phyloP scores from a whole-genome alignment of 2,113 vertebrate species.

The Erythrocebus patas region DNA sequence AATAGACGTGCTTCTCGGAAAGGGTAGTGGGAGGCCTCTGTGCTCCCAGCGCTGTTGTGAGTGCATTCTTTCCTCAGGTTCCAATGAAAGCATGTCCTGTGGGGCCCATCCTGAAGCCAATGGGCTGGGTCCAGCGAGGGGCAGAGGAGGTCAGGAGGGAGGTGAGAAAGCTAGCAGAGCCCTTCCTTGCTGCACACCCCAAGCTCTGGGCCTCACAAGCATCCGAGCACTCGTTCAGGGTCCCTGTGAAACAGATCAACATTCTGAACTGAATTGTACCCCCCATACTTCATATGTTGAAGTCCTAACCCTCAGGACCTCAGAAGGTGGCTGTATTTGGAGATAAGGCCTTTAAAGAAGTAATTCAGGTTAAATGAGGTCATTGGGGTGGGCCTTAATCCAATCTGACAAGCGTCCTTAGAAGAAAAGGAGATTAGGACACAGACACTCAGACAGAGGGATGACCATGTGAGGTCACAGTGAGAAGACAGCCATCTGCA shows the following conservation, averaged over 20 bases:
- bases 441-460: neutral
- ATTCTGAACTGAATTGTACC: neutral
- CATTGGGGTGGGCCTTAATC: neutral
- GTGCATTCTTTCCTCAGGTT: neutral
- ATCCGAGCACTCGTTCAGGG: neutral
- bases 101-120: neutral
- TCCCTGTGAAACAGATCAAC: neutral
- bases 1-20: neutral
- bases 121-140: rapidly evolving
- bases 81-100: neutral
- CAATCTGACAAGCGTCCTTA: neutral
- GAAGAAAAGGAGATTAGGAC: neutral
- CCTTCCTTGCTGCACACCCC: neutral
- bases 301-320: neutral
- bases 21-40: neutral
- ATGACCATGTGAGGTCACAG: neutral
- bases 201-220: neutral
- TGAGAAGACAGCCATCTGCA: neutral
- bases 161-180: no score
- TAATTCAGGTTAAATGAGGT: neutral
- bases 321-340: no score
- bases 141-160: neutral
- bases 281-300: neutral
- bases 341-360: neutral
- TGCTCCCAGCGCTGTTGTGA: neutral